A percentile compares a stretch with the other conserved stretches of the same genome.
Conservation (phyloP, 1,140 invertebrate species). For the Drosophila sp. region DNA sequence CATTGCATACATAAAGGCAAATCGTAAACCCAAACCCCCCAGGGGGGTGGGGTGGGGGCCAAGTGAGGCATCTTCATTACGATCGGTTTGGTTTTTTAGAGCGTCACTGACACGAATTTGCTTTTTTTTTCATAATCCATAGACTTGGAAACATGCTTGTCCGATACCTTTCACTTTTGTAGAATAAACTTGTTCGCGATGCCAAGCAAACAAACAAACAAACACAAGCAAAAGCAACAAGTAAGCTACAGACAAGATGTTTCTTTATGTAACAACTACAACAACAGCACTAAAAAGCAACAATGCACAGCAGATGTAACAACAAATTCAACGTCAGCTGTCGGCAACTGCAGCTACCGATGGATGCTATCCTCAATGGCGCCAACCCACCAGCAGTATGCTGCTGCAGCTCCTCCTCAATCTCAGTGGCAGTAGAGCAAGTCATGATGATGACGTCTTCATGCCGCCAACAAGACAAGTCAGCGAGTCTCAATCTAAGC, state of each 20-base stretch:
- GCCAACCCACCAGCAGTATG: background rate
- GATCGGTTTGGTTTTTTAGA: conserved; percentile 54
- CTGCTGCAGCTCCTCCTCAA: background rate
- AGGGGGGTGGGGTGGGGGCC: background rate
- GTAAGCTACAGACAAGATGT: conserved; percentile 57
- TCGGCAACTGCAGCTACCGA: conserved; percentile 48
- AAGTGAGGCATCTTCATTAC: conserved; percentile 38
- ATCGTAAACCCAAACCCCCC: background rate
- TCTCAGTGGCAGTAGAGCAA: conserved; percentile 35
- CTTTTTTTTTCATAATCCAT: conserved; percentile 34
- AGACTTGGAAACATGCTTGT: conserved; percentile 29
- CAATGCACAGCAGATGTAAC: conserved; percentile 55
- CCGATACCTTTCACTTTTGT: conserved; percentile 73
- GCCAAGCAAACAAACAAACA: conserved; percentile 38
- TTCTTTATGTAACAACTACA: conserved; percentile 63
- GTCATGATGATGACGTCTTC: conserved; percentile 49
- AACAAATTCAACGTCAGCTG: conserved; percentile 65
- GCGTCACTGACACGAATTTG: conserved; percentile 71
- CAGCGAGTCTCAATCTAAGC: background rate
- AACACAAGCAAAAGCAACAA: conserved; percentile 12
- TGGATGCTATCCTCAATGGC: conserved; percentile 25
- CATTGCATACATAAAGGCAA: background rate
- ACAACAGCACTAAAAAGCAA: conserved; percentile 28
- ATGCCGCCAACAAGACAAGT: background rate
- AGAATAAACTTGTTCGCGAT: conserved; percentile 76